Evolutionary conservation across 2,113 vertebrate genomes (phyloP), one percentile per base, ranked within the genome.

Genomic region (Pachyramphus minor): DNA sequence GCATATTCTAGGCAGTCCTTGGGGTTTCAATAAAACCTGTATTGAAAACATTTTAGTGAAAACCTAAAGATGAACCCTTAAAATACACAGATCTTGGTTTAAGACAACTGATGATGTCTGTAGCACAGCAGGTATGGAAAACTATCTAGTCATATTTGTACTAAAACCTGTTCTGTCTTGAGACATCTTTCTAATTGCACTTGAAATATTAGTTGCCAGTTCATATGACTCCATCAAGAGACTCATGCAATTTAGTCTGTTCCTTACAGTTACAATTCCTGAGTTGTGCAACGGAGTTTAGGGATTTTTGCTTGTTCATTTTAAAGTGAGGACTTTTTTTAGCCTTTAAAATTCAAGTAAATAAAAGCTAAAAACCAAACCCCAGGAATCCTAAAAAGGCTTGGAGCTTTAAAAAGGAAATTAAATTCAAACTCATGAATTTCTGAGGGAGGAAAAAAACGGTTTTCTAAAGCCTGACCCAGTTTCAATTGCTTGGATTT

Each of bases 401-500:
- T 71, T 81, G 23, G 6, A 8, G 75, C 59, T 71, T 86, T 52
- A 67, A 75, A 27, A 39, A 82, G 11, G 35, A 82, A 91, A 82
- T 78, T 4, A 75, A 92, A 83, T 79, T 56, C 35, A n/a, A 50
- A 71, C 9, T 71, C 13, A 50, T 39, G 3, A 67, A 90, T 47
- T 86, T 91, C 67, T 83, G 19, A 80, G 19, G 5, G 10, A 12
- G 23, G 3, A 59, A 52, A 66, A 60, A 55, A 85, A 58, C 2
- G 12, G 8, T 17, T 86, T 95, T 92, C 42, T 77, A 72, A 83
- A 66, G 59, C 42, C 35, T 84, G 60, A 96, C 67, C 56, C 42
- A 67, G 37, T 96, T 96, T 90, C 47, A 93, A 79, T 66, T 41
- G 24, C 75, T 90, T 77, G 42, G 15, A 37, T 79, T 89, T 94